These are phyloP conservation scores for Ellobium chinense DNA, from an alignment of 2,888 invertebrate genomes.

Conservation along the genomic window DNA sequence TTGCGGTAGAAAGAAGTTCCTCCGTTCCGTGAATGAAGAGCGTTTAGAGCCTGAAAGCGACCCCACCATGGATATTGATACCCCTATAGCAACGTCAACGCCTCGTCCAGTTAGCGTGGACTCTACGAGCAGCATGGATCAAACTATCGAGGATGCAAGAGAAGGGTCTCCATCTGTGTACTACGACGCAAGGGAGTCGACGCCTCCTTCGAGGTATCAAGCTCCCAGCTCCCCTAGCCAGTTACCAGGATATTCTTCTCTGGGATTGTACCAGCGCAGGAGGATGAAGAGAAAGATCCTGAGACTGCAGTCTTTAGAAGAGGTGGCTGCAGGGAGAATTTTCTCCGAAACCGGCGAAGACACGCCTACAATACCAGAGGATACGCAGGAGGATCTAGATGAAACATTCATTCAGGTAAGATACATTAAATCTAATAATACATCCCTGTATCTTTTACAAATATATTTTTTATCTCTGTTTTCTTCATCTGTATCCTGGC, in stretches of 20 bases:
- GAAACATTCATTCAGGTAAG: not conserved
- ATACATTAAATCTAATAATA: not conserved
- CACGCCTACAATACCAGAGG: not conserved
- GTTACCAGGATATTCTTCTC: not conserved
- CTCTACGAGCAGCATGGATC: not conserved
- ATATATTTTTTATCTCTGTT: too few relatives aligned
- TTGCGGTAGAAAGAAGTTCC: not conserved
- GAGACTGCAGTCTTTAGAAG: constrained; percentile 39
- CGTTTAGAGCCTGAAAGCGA: not conserved
- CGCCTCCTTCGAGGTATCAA: not conserved
- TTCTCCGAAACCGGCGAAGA: not conserved
- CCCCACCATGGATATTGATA: not conserved
- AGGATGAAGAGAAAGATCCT: constrained; percentile 12
- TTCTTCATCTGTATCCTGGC: not conserved
- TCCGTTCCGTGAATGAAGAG: not conserved
- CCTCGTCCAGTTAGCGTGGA: not conserved
- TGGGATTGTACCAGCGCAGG: constrained; percentile 22
- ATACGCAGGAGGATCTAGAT: not conserved
- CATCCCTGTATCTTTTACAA: too few relatives aligned
- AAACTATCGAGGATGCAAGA: not conserved
- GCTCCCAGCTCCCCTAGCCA: not conserved
- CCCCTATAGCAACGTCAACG: not conserved
- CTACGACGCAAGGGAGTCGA: not conserved
- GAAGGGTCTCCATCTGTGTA: not conserved
- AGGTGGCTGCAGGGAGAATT: not conserved